These are phyloP conservation scores for Eristalinus sepulchralis DNA, from an alignment of 2,888 invertebrate species.

Conservation along the genomic window DNA sequence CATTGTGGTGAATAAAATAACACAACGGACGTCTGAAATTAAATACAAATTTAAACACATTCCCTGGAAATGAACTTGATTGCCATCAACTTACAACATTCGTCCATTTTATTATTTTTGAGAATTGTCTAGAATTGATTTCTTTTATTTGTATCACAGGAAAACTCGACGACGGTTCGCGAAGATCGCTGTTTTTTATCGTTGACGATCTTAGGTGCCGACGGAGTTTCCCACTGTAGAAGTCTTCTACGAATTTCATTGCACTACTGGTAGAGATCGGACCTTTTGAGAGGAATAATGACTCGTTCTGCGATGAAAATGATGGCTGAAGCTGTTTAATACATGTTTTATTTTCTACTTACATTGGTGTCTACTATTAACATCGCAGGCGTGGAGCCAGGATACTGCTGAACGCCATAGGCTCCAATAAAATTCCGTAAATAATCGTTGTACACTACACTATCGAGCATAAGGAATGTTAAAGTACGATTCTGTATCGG, in stretches of 20 bases:
- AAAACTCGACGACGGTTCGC: not conserved
- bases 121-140: conserved; percentile 45
- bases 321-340: not conserved
- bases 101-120: conserved; percentile 20
- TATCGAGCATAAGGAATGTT: conserved; percentile 56
- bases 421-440: conserved; percentile 42
- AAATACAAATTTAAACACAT: conserved; percentile 2
- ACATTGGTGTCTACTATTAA: conserved; percentile 55
- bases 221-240: conserved; percentile 37
- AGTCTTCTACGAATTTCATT: conserved; percentile 44
- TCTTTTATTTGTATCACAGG: conserved; percentile 23
- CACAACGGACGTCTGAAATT: conserved; percentile 84
- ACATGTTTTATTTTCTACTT: not conserved
- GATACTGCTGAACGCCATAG: not conserved
- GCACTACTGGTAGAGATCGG: conserved; percentile 28
- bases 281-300: conserved; percentile 36
- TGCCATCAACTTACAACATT: conserved; percentile 35
- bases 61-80: not conserved
- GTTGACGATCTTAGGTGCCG: conserved; percentile 42
- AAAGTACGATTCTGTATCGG: conserved; percentile 37
- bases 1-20: conserved; percentile 91
- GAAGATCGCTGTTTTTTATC: not conserved
- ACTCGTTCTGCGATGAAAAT: conserved; percentile 34
- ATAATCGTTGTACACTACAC: conserved; percentile 30
- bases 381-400: conserved; percentile 10